phyloP scores from a whole-genome alignment of 2,113 vertebrate genomes.

The Hyperopisus bebe region DNA sequence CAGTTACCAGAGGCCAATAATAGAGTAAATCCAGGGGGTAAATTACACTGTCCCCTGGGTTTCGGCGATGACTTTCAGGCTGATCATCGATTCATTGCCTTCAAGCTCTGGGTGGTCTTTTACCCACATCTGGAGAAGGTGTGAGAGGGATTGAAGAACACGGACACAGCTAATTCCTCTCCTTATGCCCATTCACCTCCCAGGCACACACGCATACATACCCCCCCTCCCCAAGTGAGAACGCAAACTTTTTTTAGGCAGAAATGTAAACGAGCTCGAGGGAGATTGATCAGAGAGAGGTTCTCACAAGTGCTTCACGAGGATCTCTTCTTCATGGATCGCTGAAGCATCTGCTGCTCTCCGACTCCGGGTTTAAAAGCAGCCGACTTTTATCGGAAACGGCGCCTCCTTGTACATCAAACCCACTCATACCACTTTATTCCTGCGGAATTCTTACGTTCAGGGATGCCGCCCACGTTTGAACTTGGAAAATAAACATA shows the following conservation, averaged over 20 bases:
- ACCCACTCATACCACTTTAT: neutral
- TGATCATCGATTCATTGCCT: neutral
- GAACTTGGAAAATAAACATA: conserved; percentile 16
- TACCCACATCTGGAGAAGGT: conserved; percentile 47
- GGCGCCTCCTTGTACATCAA: neutral
- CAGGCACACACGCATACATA: neutral
- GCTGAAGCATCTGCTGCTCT: neutral
- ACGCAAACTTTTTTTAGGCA: conserved; percentile 22
- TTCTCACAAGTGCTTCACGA: conserved; percentile 13
- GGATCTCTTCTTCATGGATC: conserved; percentile 3
- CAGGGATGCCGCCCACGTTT: neutral
- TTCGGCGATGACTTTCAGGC: conserved; percentile 47
- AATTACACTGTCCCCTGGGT: conserved; percentile 50
- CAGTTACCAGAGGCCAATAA: conserved; percentile 40
- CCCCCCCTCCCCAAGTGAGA: conserved; percentile 40
- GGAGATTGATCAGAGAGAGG: conserved; percentile 26
- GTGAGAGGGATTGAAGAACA: conserved; percentile 62
- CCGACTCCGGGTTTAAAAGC: neutral
- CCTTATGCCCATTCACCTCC: conserved; percentile 17
- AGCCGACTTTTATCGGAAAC: neutral
- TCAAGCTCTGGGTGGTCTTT: neutral
- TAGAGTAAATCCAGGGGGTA: neutral
- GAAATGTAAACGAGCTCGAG: conserved; percentile 44
- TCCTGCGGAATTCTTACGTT: neutral
- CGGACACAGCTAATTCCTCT: conserved; percentile 61